Evolutionary conservation across 2,888 invertebrate species (phyloP).

Genomic region (Cheilosia urbana): DNA sequence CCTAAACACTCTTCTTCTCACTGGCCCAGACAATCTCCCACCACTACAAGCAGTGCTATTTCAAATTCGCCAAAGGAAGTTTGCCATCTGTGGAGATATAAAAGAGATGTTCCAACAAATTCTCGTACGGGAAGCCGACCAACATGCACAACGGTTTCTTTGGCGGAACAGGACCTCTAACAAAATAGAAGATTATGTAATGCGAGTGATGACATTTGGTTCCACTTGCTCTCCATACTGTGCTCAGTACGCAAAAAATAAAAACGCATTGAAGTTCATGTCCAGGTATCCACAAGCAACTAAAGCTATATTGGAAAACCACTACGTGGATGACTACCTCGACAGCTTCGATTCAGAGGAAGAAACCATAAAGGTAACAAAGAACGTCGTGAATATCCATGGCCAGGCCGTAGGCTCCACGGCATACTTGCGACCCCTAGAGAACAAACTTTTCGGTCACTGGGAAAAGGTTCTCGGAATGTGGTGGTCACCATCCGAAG

Average conservation of each 20-base stretch:
- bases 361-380: not conserved
- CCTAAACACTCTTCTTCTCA: slow-evolving; percentile 77
- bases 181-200: slow-evolving; percentile 59
- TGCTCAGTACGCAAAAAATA: slow-evolving; percentile 53
- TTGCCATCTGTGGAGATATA: slow-evolving; percentile 35
- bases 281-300: slow-evolving; percentile 40
- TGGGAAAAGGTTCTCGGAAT: slow-evolving; percentile 44
- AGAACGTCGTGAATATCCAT: slow-evolving; percentile 25
- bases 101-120: slow-evolving; percentile 64
- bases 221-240: slow-evolving; percentile 60
- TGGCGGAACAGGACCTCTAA: slow-evolving; percentile 67
- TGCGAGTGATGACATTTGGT: slow-evolving; percentile 62
- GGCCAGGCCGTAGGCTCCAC: not conserved
- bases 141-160: slow-evolving; percentile 48
- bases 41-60: slow-evolving; percentile 12
- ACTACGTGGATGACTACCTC: slow-evolving; percentile 44
- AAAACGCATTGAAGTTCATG: slow-evolving; percentile 31
- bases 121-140: slow-evolving; percentile 37
- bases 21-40: slow-evolving; percentile 78
- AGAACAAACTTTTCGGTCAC: slow-evolving; percentile 6
- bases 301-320: slow-evolving; percentile 37
- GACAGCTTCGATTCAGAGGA: slow-evolving; percentile 35
- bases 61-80: slow-evolving; percentile 16
- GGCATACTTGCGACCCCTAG: not conserved
- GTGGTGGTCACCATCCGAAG: slow-evolving; percentile 31